These are phyloP conservation scores for Diplolepis rosae DNA, from an alignment of 2,888 invertebrate species.

Conservation along the genomic window DNA sequence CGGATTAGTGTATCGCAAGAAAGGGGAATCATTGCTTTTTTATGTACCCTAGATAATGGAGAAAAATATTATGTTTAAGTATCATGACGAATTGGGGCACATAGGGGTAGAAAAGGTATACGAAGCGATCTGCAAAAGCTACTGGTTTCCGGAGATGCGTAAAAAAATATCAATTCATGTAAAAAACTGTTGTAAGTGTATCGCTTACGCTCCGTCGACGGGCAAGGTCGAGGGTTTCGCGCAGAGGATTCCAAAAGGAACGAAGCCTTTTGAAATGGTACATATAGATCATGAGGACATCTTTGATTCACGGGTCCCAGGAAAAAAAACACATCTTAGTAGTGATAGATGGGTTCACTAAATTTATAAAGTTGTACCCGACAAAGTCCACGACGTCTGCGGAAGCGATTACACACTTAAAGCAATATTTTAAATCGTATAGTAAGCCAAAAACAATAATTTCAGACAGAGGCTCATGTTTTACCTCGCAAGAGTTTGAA, in stretches of 20 bases:
- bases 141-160: constrained; percentile 49
- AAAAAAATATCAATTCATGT: constrained; percentile 41
- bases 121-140: constrained; percentile 35
- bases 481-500: too few species aligned
- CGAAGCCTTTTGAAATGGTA: constrained; percentile 40
- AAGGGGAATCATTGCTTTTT: neutral
- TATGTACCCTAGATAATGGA: constrained; percentile 24
- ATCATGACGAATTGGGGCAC: constrained; percentile 46
- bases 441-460: too few species aligned
- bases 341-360: constrained; percentile 39
- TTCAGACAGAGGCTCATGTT: too few species aligned
- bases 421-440: too few species aligned
- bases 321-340: constrained; percentile 38
- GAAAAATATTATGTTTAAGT: constrained; percentile 24
- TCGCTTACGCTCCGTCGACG: constrained; percentile 33
- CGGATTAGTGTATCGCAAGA: constrained; percentile 21
- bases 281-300: constrained; percentile 46
- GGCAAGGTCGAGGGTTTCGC: too few species aligned
- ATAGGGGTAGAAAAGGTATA: constrained; percentile 40
- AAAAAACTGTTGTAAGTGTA: constrained; percentile 47
- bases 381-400: too few species aligned
- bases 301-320: neutral
- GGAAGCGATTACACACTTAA: too few species aligned
- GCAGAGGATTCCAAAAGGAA: constrained; percentile 47
- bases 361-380: constrained; percentile 38